Base-by-base conservation (phyloP, 2,797 vertebrate genomes). In the Coilia nasus region DNA sequence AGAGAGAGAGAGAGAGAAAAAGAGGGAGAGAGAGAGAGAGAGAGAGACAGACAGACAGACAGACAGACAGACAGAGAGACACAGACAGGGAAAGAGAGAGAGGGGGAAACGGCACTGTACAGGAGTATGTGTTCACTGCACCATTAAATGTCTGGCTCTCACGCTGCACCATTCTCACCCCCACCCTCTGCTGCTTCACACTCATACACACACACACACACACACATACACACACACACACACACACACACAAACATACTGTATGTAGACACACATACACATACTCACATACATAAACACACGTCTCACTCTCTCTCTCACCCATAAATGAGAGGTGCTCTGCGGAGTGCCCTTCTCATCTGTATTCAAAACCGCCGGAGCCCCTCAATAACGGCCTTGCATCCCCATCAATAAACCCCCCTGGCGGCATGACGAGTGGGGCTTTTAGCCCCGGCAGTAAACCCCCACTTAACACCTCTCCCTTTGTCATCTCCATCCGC, bases 121-220 rank as follows among this genome's bases (percentile, higher is more conserved):
- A 71, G 44, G 62, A 25, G 62, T 46, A 44, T 41, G 50, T 47
- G 60, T 47, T 54, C 87, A 88, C 92, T 92, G 93, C 93, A 93
- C 91, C 90, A 92, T 92, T 91, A 92, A 90, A 94, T 92, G 71
- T 41, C 92, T 91, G 90, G 91, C 87, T 93, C 93, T 94, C 90
- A 90, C 94, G 93, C 92, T 95, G 94, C 94, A 95, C 93, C 95
- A 96, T 78, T 41, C 28, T 41, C 15, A 41, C 71, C 71, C 71
- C 15, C 71, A 7, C 17, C 4, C 28, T 19, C 57, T 83, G 47
- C 46, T 50, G 2, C 15, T 41, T 19, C 21, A 75, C 57, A 86
- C 83, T 54, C 50, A 54, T 14, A 54, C 50, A 54, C 50, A 54
- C 50, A 54, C 50, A 54, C 50, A 54, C 50, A 54, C 50, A 54